Percentiles rank a stretch among this genome's conserved stretches.
These are phyloP conservation scores for Drosophila pallidifrons DNA, from an alignment of 1,140 invertebrate species.

Conservation along the genomic window DNA sequence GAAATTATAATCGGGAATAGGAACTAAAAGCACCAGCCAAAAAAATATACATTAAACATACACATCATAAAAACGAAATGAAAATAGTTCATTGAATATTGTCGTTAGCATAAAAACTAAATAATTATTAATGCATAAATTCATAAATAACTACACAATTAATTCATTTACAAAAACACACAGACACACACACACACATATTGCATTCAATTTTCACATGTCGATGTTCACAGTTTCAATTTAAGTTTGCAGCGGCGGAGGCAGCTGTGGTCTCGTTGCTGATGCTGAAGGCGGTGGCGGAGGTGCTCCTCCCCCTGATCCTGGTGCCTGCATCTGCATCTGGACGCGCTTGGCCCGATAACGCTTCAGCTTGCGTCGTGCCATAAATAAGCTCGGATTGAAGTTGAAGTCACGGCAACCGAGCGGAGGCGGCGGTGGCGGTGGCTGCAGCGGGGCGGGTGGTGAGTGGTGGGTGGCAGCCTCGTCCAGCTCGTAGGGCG, in stretches of 20 bases:
- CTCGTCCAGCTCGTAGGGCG: slow-evolving; percentile 69
- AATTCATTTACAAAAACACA: slow-evolving; percentile 37
- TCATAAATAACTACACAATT: slow-evolving; percentile 19
- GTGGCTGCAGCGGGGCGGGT: slow-evolving; percentile 36
- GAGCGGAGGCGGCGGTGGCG: slow-evolving; percentile 22
- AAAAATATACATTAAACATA: slow-evolving; percentile 58
- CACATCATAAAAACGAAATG: background rate
- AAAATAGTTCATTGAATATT: slow-evolving; percentile 31
- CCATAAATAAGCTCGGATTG: slow-evolving; percentile 73
- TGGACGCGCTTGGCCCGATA: slow-evolving; percentile 68
- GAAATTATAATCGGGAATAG: slow-evolving; percentile 62
- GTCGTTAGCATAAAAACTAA: slow-evolving; percentile 44
- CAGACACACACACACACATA: slow-evolving; percentile 29
- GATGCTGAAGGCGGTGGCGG: slow-evolving; percentile 14
- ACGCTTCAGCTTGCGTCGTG: slow-evolving; percentile 74
- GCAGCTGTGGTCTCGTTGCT: slow-evolving; percentile 28
- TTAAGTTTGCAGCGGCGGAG: slow-evolving; percentile 57
- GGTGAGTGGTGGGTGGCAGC: slow-evolving; percentile 26
- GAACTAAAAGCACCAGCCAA: slow-evolving; percentile 82
- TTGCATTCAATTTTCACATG: slow-evolving; percentile 69
- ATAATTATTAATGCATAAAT: slow-evolving; percentile 27
- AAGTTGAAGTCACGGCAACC: slow-evolving; percentile 73
- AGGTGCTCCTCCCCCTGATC: background rate
- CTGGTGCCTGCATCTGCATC: slow-evolving; percentile 50
- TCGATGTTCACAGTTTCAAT: slow-evolving; percentile 49